A percentile compares a stretch with the other conserved stretches of the same genome.
Evolutionary conservation across 2,113 vertebrate species (phyloP).

Genomic region (Gymnocephalus cernua): DNA sequence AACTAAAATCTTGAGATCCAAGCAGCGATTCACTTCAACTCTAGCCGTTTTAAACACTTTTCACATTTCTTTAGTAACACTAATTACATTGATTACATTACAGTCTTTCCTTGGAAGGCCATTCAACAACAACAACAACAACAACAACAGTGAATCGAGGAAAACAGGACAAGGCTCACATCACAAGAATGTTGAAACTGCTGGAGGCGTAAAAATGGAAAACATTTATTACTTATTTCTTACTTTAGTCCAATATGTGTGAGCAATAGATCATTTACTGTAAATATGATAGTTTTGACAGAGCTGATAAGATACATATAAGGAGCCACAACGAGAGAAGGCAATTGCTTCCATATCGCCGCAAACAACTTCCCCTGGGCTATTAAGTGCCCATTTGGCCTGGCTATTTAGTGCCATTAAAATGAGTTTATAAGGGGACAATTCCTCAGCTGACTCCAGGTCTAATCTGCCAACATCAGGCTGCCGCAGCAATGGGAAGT

Average conservation of each 20-base stretch:
- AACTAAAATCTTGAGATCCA: not conserved
- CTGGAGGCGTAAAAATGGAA: slow-evolving; percentile 50
- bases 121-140: slow-evolving; percentile 57
- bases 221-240: slow-evolving; percentile 6
- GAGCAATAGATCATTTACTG: not conserved
- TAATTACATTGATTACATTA: slow-evolving; percentile 17
- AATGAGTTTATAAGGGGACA: slow-evolving; percentile 50
- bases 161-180: slow-evolving; percentile 52
- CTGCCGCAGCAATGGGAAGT: slow-evolving; percentile 34
- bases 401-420: slow-evolving; percentile 63
- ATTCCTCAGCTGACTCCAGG: slow-evolving; percentile 42
- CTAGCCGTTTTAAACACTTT: not conserved
- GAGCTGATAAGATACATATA: slow-evolving; percentile 38
- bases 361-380: slow-evolving; percentile 70
- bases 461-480: slow-evolving; percentile 49
- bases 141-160: slow-evolving; percentile 48
- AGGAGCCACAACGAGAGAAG: slow-evolving; percentile 12
- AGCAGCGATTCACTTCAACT: not conserved
- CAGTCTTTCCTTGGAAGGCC: slow-evolving; percentile 36
- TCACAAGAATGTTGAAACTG: slow-evolving; percentile 59
- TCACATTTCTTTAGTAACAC: not conserved
- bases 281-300: slow-evolving; percentile 19
- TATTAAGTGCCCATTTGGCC: slow-evolving; percentile 60
- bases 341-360: slow-evolving; percentile 64
- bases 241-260: slow-evolving; percentile 16